A percentile compares a stretch with the other conserved stretches of the same genome.
These are phyloP conservation scores for Sprattus sprattus DNA, from an alignment of 2,113 vertebrate genomes.

Conservation along the genomic window DNA sequence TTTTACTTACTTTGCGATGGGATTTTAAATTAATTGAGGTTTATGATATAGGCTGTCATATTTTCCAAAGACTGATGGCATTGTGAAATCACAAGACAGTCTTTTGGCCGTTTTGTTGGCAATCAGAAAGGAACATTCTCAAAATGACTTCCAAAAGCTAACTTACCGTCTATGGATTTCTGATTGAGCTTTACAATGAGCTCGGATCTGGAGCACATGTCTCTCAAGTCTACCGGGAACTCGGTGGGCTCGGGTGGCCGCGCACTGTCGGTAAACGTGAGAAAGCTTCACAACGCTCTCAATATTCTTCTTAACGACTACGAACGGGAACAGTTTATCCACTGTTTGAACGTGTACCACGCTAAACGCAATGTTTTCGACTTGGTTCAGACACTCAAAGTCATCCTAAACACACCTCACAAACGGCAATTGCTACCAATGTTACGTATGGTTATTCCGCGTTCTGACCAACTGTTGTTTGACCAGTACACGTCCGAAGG, in stretches of 20 bases:
- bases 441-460: constrained; percentile 88
- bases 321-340: constrained; percentile 88
- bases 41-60: neutral
- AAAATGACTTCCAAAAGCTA: neutral
- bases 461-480: constrained; percentile 92
- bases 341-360: constrained; percentile 90
- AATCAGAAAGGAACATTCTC: neutral
- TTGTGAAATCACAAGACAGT: neutral
- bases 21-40: neutral
- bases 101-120: neutral
- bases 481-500: constrained; percentile 94
- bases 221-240: constrained; percentile 74
- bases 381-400: constrained; percentile 85
- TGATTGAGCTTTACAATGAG: constrained; percentile 73
- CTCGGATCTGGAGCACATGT: constrained; percentile 78
- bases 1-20: neutral
- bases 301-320: constrained; percentile 82
- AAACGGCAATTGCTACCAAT: constrained; percentile 88
- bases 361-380: constrained; percentile 91
- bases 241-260: constrained; percentile 73
- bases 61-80: neutral
- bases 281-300: constrained; percentile 85
- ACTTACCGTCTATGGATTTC: neutral
- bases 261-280: constrained; percentile 85
- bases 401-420: constrained; percentile 79